phyloP scores from a whole-genome alignment of 1,140 invertebrate species.

The Drosophila ambigua region DNA sequence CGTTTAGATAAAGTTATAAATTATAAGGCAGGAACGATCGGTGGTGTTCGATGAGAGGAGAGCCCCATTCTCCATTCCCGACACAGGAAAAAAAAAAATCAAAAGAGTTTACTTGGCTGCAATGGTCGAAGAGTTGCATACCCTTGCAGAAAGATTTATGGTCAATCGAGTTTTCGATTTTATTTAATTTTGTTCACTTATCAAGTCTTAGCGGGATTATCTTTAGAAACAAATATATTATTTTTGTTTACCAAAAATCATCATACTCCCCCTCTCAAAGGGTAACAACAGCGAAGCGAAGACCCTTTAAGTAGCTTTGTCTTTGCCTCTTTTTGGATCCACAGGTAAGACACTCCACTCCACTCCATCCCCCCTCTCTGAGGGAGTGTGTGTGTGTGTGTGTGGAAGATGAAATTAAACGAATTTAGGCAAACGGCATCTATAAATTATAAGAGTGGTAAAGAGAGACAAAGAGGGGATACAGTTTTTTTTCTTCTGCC shows the following conservation, averaged over 20 bases:
- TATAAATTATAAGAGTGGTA: slow-evolving; percentile 66
- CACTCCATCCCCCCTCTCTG: background rate
- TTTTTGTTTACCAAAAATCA: too few species aligned
- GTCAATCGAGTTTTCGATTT: too few species aligned
- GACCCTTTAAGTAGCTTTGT: slow-evolving; percentile 49
- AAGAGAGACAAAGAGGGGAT: slow-evolving; percentile 11
- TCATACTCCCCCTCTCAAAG: too few species aligned
- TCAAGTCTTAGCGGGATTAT: too few species aligned
- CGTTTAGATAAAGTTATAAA: slow-evolving; percentile 83
- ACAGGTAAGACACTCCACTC: slow-evolving; percentile 19
- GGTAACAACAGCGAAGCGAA: slow-evolving; percentile 24
- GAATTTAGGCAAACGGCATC: slow-evolving; percentile 82
- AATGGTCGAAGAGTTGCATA: too few species aligned
- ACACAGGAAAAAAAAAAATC: slow-evolving; percentile 14
- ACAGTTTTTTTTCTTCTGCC: slow-evolving; percentile 30
- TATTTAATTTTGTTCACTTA: too few species aligned
- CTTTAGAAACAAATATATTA: too few species aligned
- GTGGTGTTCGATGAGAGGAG: slow-evolving; percentile 53
- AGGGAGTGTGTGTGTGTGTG: slow-evolving; percentile 15
- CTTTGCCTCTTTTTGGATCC: background rate
- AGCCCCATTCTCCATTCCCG: slow-evolving; percentile 14
- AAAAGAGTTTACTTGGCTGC: slow-evolving; percentile 3
- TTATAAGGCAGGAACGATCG: slow-evolving; percentile 79
- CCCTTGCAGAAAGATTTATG: too few species aligned
- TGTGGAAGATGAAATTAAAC: slow-evolving; percentile 71